Conservation (phyloP, 2,888 invertebrate species). For the Agyllia agylla region DNA sequence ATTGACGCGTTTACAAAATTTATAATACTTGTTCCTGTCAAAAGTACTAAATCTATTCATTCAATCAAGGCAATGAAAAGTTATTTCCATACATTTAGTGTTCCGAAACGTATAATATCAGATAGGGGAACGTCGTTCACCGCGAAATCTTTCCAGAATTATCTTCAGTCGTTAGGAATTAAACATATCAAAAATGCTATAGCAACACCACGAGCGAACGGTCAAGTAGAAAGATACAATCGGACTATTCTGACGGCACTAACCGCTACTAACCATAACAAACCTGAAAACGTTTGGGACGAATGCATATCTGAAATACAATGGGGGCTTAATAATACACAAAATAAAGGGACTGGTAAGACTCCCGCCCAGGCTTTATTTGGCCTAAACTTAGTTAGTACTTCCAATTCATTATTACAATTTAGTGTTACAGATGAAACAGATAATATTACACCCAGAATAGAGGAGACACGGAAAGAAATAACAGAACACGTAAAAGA, state of each 20-base stretch:
- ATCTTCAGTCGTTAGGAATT: conserved; percentile 8
- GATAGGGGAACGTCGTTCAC: conserved; percentile 11
- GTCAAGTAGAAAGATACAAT: conserved; percentile 24
- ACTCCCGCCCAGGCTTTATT: conserved; percentile 18
- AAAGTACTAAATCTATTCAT: conserved; percentile 36
- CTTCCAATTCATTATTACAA: conserved; percentile 3
- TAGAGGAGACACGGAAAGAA: not conserved
- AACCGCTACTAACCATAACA: not conserved
- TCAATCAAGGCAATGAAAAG: conserved; percentile 25
- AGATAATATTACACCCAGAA: not conserved
- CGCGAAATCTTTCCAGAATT: not conserved
- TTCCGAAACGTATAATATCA: conserved; percentile 4
- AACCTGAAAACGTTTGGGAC: conserved; percentile 26
- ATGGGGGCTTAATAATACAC: conserved; percentile 21
- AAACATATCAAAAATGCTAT: conserved; percentile 21
- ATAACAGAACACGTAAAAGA: not conserved
- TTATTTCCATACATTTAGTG: conserved; percentile 16
- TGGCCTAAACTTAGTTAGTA: not conserved
- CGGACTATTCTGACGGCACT: conserved; percentile 5
- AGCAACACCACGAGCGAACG: conserved; percentile 23
- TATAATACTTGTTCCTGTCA: conserved; percentile 34
- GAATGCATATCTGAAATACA: conserved; percentile 17
- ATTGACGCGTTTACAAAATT: conserved; percentile 57
- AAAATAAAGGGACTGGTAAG: not conserved
- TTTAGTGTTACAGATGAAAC: not conserved